Conservation (phyloP, 2,113 vertebrate genomes). For the Heptranchias perlo region DNA sequence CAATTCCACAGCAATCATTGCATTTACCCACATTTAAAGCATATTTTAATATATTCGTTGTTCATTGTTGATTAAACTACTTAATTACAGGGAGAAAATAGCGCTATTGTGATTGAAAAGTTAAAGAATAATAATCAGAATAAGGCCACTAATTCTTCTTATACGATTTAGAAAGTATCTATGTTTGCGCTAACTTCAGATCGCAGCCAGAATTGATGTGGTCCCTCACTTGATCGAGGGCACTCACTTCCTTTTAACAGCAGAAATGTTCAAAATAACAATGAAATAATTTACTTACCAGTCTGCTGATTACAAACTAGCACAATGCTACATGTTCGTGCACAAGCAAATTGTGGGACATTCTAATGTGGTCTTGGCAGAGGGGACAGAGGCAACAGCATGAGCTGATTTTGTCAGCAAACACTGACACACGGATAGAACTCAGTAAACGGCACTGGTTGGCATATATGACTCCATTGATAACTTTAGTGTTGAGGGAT, state of each 20-base stretch:
- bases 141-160: background rate
- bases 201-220: background rate
- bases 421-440: no score
- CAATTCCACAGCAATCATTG: background rate
- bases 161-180: background rate
- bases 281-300: background rate
- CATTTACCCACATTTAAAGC: background rate
- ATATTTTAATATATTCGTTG: background rate
- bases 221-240: background rate
- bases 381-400: background rate
- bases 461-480: no score
- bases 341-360: background rate
- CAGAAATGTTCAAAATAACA: background rate
- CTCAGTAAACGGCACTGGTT: no score
- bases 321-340: no score
- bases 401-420: background rate
- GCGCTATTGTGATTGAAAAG: background rate
- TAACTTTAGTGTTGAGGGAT: no score
- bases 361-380: background rate
- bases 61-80: background rate
- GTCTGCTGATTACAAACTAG: background rate
- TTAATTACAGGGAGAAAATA: background rate
- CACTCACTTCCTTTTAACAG: background rate
- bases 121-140: background rate
- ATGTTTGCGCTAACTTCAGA: background rate